Base-by-base conservation (phyloP, 2,797 vertebrate species). In the Leptatherina wallacei region DNA sequence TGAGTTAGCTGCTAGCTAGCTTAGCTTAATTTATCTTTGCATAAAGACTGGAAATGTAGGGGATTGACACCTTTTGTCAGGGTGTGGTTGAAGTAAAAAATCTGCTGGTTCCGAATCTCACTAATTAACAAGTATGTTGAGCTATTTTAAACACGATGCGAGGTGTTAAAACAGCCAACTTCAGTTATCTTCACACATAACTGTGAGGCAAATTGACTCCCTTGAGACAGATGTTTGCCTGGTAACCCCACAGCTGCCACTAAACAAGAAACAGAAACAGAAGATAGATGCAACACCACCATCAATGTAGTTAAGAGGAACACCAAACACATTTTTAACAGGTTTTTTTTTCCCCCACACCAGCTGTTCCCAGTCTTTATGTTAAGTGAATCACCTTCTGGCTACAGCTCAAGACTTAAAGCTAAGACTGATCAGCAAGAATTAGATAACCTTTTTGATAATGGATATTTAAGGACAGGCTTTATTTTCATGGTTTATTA, bases 191-290 rank as follows among this genome's bases (percentile, higher is more conserved):
- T 58, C 52, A 6, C 30, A 27, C 24, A 47, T 58, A 24, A 40
- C 59, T 40, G 65, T 38, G 29, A 52, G 54, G 38, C 30, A 70
- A 60, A 70, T 33, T 54, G 44, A 59, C 56, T 69, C 40, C 60
- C 61, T 55, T 14, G 10, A 78, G 70, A 56, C 22, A 66, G 52
- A 33, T 40, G 40, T 49, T 49, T 69, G 12, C 40, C 65, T 69
- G 60, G 29, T 56, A 73, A 61, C 70, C 55, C 35, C 61, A 54
- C 56, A 65, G 71, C 38, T 71, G 61, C 22, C 24, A 18, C 29
- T 47, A 20, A 40, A 36, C 22, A 65, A 55, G 65, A 69, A 33
- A 27, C 6, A 36, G 16, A 65, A 52, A 9, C 60, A 67, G 36
- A 49, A 27, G 27, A 29, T 5, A 30, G 35, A 64, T 44, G 62